Evolutionary conservation across 2,797 vertebrate genomes (phyloP).

Genomic region (Acipenser ruthenus): DNA sequence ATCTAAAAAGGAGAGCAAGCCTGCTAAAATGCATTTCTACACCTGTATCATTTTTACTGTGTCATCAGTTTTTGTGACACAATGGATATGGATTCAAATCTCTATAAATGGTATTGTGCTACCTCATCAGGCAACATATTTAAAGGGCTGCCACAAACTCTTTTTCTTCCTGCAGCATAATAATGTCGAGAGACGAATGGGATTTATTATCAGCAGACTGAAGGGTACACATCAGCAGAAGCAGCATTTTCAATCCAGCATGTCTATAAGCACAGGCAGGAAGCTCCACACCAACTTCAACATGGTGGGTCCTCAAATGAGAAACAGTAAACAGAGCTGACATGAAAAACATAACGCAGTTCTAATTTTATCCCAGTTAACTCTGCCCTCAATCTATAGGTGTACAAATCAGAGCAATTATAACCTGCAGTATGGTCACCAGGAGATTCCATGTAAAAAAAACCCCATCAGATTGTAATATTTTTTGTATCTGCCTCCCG

Average conservation of each 20-base stretch:
- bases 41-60: background rate
- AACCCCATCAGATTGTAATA: no score
- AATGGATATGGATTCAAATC: background rate
- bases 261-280: slow-evolving; percentile 12
- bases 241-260: slow-evolving; percentile 35
- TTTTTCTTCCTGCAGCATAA: background rate
- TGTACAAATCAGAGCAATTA: no score
- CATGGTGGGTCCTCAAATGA: no score
- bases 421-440: no score
- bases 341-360: no score
- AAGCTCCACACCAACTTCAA: no score
- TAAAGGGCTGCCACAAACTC: background rate
- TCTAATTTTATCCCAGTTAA: no score
- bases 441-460: no score
- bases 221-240: slow-evolving; percentile 34
- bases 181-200: background rate
- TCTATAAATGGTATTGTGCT: background rate
- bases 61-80: no score
- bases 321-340: no score
- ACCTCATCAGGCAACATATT: background rate
- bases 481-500: no score
- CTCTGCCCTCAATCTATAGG: no score
- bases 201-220: slow-evolving; percentile 20
- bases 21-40: background rate
- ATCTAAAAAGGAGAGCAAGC: background rate